Conservation (phyloP, 1,140 invertebrate species). For the Anagrus nilaparvatae region DNA sequence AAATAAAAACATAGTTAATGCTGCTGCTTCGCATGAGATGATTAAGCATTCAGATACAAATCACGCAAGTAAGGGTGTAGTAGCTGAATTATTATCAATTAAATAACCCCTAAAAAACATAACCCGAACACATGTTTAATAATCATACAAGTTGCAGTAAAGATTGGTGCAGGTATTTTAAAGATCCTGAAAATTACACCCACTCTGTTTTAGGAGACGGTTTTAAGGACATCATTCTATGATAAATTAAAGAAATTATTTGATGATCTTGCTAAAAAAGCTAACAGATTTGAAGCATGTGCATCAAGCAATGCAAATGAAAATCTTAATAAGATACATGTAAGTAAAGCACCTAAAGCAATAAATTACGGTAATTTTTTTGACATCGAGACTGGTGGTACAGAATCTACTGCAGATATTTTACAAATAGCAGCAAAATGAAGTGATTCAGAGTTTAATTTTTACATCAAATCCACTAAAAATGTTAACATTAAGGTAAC, state of each 20-base stretch:
- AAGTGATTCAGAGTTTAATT: constrained; percentile 1
- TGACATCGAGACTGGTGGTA: constrained; percentile 8
- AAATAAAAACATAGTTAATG: too few species aligned
- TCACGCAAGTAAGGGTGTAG: background rate
- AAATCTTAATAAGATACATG: constrained; percentile 12
- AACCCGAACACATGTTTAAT: constrained; percentile 14
- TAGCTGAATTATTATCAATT: too few species aligned
- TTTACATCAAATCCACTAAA: constrained; percentile 9
- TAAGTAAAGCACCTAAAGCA: constrained; percentile 15
- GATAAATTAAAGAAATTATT: constrained; percentile 10
- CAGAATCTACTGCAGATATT: constrained; percentile 4
- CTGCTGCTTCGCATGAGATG: too few species aligned
- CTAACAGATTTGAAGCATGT: constrained; percentile 9
- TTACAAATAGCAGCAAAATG: constrained; percentile 10
- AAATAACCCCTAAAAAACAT: too few species aligned
- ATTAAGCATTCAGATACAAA: background rate
- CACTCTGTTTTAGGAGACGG: constrained; percentile 12
- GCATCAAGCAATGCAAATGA: constrained; percentile 16
- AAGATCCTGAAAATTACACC: constrained; percentile 9
- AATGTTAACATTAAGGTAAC: background rate
- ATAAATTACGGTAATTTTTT: constrained; percentile 9
- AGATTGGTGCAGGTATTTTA: constrained; percentile 11
- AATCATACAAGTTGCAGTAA: constrained; percentile 9
- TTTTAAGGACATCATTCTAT: constrained; percentile 9
- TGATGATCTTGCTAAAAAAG: constrained; percentile 5